A percentile compares a stretch with the other conserved stretches of the same genome.
These are phyloP conservation scores for Venusia cambrica DNA, from an alignment of 2,888 invertebrate species.

Conservation along the genomic window DNA sequence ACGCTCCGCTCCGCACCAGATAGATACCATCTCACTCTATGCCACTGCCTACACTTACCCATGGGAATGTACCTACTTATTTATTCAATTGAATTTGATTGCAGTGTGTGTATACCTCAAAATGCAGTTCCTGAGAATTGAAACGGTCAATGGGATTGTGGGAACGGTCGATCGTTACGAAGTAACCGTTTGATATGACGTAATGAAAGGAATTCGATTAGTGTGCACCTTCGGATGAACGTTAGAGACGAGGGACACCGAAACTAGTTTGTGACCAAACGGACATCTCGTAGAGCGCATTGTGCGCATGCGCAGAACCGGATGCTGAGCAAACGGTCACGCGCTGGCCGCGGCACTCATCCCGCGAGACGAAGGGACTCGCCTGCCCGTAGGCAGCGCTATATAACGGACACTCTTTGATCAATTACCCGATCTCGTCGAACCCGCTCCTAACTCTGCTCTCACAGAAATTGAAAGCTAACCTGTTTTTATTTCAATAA, in stretches of 20 bases:
- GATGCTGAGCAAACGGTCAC: constrained; percentile 77
- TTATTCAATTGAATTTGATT: constrained; percentile 30
- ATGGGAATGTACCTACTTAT: constrained; percentile 18
- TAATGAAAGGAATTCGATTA: constrained; percentile 72
- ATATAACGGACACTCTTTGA: constrained; percentile 67
- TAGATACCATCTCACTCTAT: constrained; percentile 19
- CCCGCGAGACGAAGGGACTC: constrained; percentile 63
- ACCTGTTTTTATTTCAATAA: constrained; percentile 68
- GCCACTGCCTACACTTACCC: constrained; percentile 12
- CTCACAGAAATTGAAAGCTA: constrained; percentile 70
- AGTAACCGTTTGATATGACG: constrained; percentile 60
- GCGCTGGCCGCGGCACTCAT: constrained; percentile 64
- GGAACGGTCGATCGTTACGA: constrained; percentile 44
- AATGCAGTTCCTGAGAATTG: constrained; percentile 23
- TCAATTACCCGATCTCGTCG: constrained; percentile 64
- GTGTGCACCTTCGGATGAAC: constrained; percentile 57
- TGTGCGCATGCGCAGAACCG: constrained; percentile 75
- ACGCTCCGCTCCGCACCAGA: not conserved
- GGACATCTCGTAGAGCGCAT: constrained; percentile 64
- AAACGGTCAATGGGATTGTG: constrained; percentile 25
- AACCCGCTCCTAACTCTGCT: constrained; percentile 48
- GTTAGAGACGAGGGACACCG: constrained; percentile 56
- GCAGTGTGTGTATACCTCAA: constrained; percentile 19
- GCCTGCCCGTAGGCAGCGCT: constrained; percentile 49
- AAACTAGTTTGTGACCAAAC: constrained; percentile 74